phyloP scores from a whole-genome alignment of 2,797 vertebrate genomes.

The Hemibagrus guttatus region DNA sequence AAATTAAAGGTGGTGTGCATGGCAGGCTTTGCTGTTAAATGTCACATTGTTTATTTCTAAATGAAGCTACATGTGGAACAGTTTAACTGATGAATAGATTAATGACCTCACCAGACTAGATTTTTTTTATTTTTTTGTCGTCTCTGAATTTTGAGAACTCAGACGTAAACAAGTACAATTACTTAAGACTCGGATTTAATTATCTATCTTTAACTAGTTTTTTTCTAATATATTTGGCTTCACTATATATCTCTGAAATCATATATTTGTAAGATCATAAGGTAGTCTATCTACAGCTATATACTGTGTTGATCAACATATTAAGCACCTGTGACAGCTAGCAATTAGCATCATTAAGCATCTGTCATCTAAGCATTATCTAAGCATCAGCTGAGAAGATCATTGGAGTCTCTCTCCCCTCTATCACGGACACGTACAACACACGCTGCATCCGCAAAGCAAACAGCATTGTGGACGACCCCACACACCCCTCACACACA shows the following conservation, averaged over 20 bases:
- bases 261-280: background rate
- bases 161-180: background rate
- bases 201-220: background rate
- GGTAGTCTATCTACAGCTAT: too few species aligned
- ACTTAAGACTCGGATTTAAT: background rate
- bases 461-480: too few species aligned
- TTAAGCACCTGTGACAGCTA: background rate
- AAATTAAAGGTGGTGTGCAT: conserved; percentile 23
- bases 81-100: background rate
- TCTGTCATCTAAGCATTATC: too few species aligned
- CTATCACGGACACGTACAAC: too few species aligned
- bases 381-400: too few species aligned
- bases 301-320: background rate
- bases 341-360: background rate
- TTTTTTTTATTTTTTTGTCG: background rate
- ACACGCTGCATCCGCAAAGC: too few species aligned
- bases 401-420: too few species aligned
- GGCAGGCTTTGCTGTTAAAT: background rate
- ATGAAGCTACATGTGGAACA: background rate
- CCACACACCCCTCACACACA: too few species aligned
- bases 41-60: background rate
- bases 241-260: background rate
- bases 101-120: background rate
- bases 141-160: too few species aligned
- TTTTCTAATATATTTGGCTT: background rate